A percentile compares a stretch with the other conserved stretches of the same genome.
phyloP scores from a whole-genome alignment of 2,113 vertebrate genomes.

The Telmatochromis sp. region DNA sequence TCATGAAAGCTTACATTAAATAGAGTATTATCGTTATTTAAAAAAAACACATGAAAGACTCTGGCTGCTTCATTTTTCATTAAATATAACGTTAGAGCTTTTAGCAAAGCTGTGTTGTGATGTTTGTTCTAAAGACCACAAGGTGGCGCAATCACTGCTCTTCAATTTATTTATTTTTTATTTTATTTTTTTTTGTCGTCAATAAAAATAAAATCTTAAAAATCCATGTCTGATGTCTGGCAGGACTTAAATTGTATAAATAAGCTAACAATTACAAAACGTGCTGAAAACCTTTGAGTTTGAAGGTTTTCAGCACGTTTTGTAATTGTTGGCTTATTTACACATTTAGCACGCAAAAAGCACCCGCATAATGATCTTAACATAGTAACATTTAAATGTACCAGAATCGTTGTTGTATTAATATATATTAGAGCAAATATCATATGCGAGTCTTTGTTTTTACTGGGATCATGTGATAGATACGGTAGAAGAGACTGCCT shows the following conservation, averaged over 20 bases:
- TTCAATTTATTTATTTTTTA: not conserved
- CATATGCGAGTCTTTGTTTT: not conserved
- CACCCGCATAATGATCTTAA: fast-evolving
- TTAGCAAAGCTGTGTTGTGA: not conserved
- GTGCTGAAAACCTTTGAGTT: not conserved
- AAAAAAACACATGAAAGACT: not conserved
- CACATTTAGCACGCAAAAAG: not conserved
- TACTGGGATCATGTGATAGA: not conserved
- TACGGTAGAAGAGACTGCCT: not conserved
- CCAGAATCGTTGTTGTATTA: not conserved
- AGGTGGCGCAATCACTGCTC: not conserved
- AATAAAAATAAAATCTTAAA: not conserved
- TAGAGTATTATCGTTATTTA: not conserved
- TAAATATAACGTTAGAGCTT: not conserved
- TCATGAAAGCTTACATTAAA: not conserved
- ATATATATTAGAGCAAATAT: not conserved
- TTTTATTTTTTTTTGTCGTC: not conserved
- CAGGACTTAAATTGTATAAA: not conserved
- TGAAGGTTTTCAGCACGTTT: not conserved
- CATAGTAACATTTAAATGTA: not conserved
- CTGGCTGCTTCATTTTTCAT: fast-evolving
- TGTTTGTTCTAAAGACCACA: not conserved
- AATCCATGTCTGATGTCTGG: fast-evolving
- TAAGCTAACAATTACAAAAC: not conserved
- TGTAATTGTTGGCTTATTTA: not conserved